Conservation (phyloP, 2,797 vertebrate species). For the Sebastolobus altivelis region DNA sequence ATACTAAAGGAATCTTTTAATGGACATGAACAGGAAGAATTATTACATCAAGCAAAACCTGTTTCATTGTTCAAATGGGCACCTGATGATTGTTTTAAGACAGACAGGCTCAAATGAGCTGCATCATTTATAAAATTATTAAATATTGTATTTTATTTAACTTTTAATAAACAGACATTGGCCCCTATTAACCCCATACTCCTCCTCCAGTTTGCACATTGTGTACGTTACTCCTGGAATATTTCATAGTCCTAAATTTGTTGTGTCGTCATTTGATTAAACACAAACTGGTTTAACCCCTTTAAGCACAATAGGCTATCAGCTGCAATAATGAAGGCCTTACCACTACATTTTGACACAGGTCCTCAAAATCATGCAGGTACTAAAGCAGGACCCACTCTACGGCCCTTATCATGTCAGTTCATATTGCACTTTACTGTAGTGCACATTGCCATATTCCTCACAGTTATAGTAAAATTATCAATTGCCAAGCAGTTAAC, state of each 20-base stretch:
- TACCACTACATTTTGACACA: not conserved
- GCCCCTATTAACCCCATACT: not conserved
- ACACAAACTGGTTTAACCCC: not conserved
- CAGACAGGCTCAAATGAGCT: accelerated
- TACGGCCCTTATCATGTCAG: not conserved
- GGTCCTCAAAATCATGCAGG: not conserved
- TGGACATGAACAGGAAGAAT: not conserved
- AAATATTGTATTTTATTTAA: not conserved
- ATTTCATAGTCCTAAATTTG: not conserved
- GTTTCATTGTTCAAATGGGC: not conserved
- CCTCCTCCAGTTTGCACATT: not conserved
- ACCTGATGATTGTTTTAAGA: no score
- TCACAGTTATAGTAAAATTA: not conserved
- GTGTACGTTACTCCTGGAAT: not conserved
- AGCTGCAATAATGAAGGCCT: not conserved
- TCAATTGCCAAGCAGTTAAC: not conserved
- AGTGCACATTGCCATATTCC: not conserved
- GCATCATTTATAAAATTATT: not conserved
- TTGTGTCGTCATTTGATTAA: not conserved
- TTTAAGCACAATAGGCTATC: not conserved
- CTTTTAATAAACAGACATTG: no score
- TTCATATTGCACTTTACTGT: not conserved
- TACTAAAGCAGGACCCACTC: not conserved
- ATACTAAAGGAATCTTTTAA: no score
- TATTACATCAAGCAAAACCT: not conserved